phyloP scores from a whole-genome alignment of 2,888 invertebrate species.

The Chloroclysta siterata region DNA sequence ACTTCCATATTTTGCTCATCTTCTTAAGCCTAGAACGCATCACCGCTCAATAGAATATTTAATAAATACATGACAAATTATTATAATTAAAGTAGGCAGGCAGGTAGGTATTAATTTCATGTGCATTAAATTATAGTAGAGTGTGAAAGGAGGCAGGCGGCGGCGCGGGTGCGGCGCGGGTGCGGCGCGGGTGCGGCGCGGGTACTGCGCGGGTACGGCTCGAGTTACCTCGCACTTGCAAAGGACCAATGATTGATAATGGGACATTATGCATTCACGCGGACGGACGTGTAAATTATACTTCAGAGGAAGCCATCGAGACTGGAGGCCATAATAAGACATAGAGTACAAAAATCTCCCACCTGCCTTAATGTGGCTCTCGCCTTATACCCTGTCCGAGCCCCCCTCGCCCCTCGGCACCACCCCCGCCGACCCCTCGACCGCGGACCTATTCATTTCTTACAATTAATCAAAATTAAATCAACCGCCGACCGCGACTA shows the following conservation, averaged over 20 bases:
- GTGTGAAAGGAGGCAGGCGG: slow-evolving; percentile 27
- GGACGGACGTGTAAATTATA: slow-evolving; percentile 36
- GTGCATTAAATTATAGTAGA: slow-evolving; percentile 24
- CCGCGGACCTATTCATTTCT: slow-evolving; percentile 76
- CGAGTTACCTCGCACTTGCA: slow-evolving; percentile 37
- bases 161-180: too few species aligned
- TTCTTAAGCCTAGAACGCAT: slow-evolving; percentile 9
- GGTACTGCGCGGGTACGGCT: too few species aligned
- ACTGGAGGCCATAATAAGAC: slow-evolving; percentile 39
- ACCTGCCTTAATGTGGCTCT: slow-evolving; percentile 42
- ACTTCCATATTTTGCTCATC: background rate
- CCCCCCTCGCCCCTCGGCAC: slow-evolving; percentile 26
- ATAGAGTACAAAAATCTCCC: slow-evolving; percentile 38
- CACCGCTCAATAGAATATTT: background rate
- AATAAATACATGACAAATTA: slow-evolving; percentile 12
- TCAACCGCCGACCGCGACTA: slow-evolving; percentile 57
- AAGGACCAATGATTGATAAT: slow-evolving; percentile 60
- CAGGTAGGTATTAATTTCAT: slow-evolving; percentile 23
- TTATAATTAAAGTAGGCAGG: slow-evolving; percentile 24
- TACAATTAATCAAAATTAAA: slow-evolving; percentile 85
- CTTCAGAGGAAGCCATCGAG: slow-evolving; percentile 51
- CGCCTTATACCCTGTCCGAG: slow-evolving; percentile 34
- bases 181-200: too few species aligned
- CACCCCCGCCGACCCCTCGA: slow-evolving; percentile 43
- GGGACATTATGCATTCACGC: slow-evolving; percentile 54